Base-by-base conservation (phyloP, 1,140 invertebrate species). In the Anastatus disparis region DNA sequence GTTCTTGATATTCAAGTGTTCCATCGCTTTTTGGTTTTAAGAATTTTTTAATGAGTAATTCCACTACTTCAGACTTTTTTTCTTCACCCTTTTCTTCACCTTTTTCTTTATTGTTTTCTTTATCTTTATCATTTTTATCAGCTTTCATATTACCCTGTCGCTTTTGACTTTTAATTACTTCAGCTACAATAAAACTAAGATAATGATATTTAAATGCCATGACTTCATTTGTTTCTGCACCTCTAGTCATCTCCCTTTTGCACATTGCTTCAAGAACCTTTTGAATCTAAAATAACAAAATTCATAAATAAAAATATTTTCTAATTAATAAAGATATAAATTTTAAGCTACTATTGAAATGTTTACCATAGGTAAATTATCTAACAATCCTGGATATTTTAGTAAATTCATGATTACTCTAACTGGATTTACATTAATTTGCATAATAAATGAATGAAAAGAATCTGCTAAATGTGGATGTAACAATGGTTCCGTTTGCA, bases 181-280 rank as follows among this genome's bases (percentile, higher is more conserved):
- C 92, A 42, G 86, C 88, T 12, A 96, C 84, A 55, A 97, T 87
- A 80, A 90, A 94, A 38, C 90, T 87, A 1, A 97, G 83, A 79
- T 96, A 96, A 81, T 97, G 95, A 79, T 94, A 93, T 81, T 98
- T 98, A 71, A 97, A 94, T 1, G 95, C 91, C 87, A 96, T 91
- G 7, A 98, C 89, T 88, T 99, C 97, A 84, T 99, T 99, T 0
- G 90, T 91, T 66, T 97, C 94, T 50, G 88, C 88, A 6, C 91
- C 89, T 75, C 89, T 87, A 65, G 94, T 93, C 91, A 98, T 96
- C 87, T 97, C 93, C 75, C 91, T 92, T 71, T 95, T 93, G 77
- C 92, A 91, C 87, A 99, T 90, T 44, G 92, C 79, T 76, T 95
- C 92, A 61, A 99, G 85, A 0, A 97, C 92, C 79, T 93, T 94